Base-by-base conservation (phyloP, 2,113 vertebrate genomes). In the Tretioscincus oriximinensis region DNA sequence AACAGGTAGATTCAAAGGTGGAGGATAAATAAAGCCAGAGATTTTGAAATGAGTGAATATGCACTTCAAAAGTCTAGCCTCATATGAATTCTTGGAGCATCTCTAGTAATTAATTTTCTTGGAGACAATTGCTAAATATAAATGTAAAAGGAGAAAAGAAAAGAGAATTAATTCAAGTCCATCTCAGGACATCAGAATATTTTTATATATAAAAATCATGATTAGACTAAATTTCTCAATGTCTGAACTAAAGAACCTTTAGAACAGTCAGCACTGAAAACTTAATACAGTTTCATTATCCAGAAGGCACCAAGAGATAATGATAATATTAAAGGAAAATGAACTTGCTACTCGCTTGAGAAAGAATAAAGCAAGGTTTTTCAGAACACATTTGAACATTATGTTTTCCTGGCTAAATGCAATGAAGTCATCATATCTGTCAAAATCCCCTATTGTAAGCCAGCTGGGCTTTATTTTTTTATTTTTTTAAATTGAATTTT, bases 251-350 rank as follows among this genome's bases (percentile, higher is more conserved):
- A 26, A 67, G 64, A 31, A 24, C 63, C 31, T 31, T 67, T 81
- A 20, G 72, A 74, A 68, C 29, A 75, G 72, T 28, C 18, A 14
- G 49, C 35, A 75, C 28, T 75, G 51, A 75, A 75, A 68, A 75
- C 11, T 24, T 74, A 75, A 75, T 60, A 60, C 26, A 68, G 54
- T 68, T 81, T 68, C 72, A 81, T 60, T 81, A 68, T 68, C 80
- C 35, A 68, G 73, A 81, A 81, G 31, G 45, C 49, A 60, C 64
- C 4, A 20, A 14, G 31, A 75, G 31, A 45, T 74, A 74, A 81
- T 81, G 72, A 74, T 81, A 72, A 81, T 67, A 75, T 68, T 75
- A 81, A 81, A 68, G 67, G 49, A 67, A 81, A 75, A 61, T 81
- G 35, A 45, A 47, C 80, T 75, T 47, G 58, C 29, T 45, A 24